Percentiles rank a stretch among this genome's conserved stretches.
Evolutionary conservation across 2,797 vertebrate genomes (phyloP).

Genomic region (Helostoma temminkii): DNA sequence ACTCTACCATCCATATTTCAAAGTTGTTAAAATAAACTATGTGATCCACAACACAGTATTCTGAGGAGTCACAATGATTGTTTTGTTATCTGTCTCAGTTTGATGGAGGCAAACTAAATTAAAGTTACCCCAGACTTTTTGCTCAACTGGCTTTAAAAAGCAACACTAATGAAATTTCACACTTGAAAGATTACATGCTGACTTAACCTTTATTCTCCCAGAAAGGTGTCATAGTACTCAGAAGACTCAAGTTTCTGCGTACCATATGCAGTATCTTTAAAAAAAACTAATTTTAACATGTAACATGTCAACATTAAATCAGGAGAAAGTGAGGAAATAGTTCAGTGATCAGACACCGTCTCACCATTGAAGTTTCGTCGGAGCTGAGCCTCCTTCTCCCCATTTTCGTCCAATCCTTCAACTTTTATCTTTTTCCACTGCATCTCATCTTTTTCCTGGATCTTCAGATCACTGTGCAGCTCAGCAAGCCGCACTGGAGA

Average conservation of each 20-base stretch:
- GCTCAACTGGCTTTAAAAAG: background rate
- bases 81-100: background rate
- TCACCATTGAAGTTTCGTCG: constrained; percentile 90
- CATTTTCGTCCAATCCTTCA: constrained; percentile 92
- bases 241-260: background rate
- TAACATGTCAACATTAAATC: background rate
- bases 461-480: constrained; percentile 95
- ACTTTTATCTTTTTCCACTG: constrained; percentile 95
- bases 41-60: too few relatives aligned
- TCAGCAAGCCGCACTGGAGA: constrained; percentile 90
- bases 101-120: background rate
- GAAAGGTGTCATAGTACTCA: background rate
- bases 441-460: constrained; percentile 96
- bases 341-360: background rate
- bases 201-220: background rate
- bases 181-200: background rate
- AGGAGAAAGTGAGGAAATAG: background rate
- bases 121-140: background rate
- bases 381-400: constrained; percentile 92
- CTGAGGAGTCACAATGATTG: background rate
- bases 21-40: too few relatives aligned
- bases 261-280: background rate
- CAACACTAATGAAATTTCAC: constrained; percentile 3
- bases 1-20: too few relatives aligned
- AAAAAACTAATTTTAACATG: background rate